A percentile compares a stretch with the other conserved stretches of the same genome.
phyloP scores from a whole-genome alignment of 2,797 vertebrate genomes.

The Ambastaia sidthimunki region DNA sequence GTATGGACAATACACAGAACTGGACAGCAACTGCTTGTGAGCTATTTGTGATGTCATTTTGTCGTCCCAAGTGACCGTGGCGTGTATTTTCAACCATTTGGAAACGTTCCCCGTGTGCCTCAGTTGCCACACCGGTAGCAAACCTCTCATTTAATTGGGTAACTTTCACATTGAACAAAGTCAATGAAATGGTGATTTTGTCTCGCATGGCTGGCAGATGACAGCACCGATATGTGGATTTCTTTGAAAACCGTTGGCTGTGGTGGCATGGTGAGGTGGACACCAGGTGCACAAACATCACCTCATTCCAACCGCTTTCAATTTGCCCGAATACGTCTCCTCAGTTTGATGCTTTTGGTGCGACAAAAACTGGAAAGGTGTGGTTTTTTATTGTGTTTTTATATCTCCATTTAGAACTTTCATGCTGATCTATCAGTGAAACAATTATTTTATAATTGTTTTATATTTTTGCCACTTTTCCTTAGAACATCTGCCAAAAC shows the following conservation, averaged over 20 bases:
- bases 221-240: not conserved
- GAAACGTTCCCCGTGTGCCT: not conserved
- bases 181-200: not conserved
- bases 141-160: constrained; percentile 21
- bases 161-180: constrained; percentile 4
- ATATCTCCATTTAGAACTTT: not conserved
- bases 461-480: constrained; percentile 6
- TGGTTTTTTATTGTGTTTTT: too few relatives aligned
- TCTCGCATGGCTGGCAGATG: not conserved
- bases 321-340: not conserved
- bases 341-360: not conserved
- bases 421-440: not conserved
- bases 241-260: not conserved
- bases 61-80: constrained; percentile 11
- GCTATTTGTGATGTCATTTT: constrained; percentile 50
- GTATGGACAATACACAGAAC: constrained; percentile 47
- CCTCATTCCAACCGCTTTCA: not conserved
- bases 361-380: not conserved
- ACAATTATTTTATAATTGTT: not conserved
- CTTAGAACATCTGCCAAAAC: constrained; percentile 1
- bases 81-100: not conserved
- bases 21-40: constrained; percentile 62
- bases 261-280: not conserved
- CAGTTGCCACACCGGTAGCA: not conserved
- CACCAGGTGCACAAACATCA: not conserved